These are phyloP conservation scores for Gadus chalcogrammus DNA, from an alignment of 2,113 vertebrate species.

Conservation along the genomic window DNA sequence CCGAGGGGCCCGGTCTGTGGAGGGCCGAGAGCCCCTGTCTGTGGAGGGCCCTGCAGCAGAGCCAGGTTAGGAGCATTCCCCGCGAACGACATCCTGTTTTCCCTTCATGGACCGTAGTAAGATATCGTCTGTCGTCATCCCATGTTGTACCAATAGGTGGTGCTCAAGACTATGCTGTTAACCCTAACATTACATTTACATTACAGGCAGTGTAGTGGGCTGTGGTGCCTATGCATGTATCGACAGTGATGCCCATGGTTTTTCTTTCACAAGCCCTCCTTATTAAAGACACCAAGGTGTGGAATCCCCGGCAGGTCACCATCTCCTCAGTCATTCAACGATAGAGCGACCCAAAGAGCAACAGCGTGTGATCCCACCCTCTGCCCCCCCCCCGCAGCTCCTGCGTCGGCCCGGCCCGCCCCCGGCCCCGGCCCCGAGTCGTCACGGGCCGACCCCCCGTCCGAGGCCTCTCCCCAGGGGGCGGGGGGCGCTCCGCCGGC, in stretches of 20 bases:
- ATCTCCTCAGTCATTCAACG: neutral
- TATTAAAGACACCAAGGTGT: neutral
- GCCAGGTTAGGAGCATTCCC: conserved; percentile 51
- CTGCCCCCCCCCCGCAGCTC: neutral
- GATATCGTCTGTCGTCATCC: too few relatives aligned
- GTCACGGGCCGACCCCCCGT: conserved; percentile 14
- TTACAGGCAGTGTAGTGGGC: too few relatives aligned
- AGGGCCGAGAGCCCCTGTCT: conserved; percentile 31
- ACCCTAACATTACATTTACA: too few relatives aligned
- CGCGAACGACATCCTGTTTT: too few relatives aligned
- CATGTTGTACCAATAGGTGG: too few relatives aligned
- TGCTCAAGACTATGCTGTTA: too few relatives aligned
- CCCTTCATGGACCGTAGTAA: too few relatives aligned
- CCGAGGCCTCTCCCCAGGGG: conserved; percentile 17
- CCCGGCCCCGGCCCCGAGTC: conserved; percentile 25
- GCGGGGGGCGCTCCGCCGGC: neutral
- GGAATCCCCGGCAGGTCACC: neutral
- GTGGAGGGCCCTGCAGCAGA: conserved; percentile 53
- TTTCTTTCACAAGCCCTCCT: neutral
- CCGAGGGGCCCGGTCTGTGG: conserved; percentile 39
- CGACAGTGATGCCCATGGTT: too few relatives aligned
- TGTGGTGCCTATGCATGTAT: too few relatives aligned
- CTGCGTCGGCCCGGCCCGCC: conserved; percentile 11
- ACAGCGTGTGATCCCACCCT: too few relatives aligned
- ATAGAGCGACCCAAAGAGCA: too few relatives aligned